Base-by-base conservation (phyloP, 2,888 invertebrate species). In the Ceriagrion tenellum region DNA sequence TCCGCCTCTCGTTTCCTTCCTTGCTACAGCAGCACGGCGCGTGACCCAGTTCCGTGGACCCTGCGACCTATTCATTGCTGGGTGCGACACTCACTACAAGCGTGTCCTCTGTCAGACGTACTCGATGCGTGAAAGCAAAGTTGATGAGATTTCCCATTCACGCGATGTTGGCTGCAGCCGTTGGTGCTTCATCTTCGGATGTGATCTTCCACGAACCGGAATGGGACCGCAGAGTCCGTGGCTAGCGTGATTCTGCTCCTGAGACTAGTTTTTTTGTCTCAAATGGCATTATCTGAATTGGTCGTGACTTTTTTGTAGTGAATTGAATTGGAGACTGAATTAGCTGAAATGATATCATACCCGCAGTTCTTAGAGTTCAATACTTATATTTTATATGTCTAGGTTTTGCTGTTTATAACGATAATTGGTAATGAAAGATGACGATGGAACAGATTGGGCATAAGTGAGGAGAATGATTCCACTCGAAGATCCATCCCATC, bases 71-170 rank as follows among this genome's bases (percentile, higher is more conserved):
- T 81, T 81, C 81, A 81, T 81, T 20, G 35, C 30, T 35, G 81
- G 81, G 35, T 81, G 81, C 81, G 81, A 69, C 69, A 10, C 81
- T 81, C 81, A 35, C 69, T 13, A 59, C 69, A 81, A 81, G 81
- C 35, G 81, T 81, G 81, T 26, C 81, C 35, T 81, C 81, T 81
- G 81, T 81, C 81, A 16, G 81, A 35, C 35, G 81, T 81, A 35
- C 81, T 81, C 81, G 81, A 81, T 81, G 81, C 81, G 81, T 81
- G 81, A 81, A 81, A 81, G 81, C 81, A 13, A n/a, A 16, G 30
- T 81, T 30, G 81, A 81, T 81, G 81, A 81, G 81, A 81, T 81
- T 81, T 81, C 16, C 16, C 81, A 81, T 81, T 81, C 81, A 81
- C 35, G 81, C 13, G 30, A 35, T 13, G 35, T 3, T 81, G 16